A percentile compares a stretch with the other conserved stretches of the same genome.
These are phyloP conservation scores for Drosophila hamatofila DNA, from an alignment of 2,888 invertebrate genomes.

Conservation along the genomic window DNA sequence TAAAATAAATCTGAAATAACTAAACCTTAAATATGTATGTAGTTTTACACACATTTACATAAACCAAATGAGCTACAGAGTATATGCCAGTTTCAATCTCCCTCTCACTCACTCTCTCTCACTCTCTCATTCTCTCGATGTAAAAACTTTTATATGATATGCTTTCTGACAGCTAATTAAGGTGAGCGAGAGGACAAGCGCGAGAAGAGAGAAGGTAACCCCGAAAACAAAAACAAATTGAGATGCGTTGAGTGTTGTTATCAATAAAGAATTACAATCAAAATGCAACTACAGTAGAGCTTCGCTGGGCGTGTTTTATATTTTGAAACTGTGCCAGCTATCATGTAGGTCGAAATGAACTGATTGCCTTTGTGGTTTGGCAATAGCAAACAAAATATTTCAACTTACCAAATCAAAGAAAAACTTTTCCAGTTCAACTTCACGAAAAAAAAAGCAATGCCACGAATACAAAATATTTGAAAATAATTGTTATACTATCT, in stretches of 20 bases:
- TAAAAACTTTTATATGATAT: slow-evolving; percentile 16
- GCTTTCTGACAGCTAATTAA: slow-evolving; percentile 54
- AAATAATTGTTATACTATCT: neutral
- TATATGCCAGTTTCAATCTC: neutral
- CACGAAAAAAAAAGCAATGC: neutral
- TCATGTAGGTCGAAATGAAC: slow-evolving; percentile 24
- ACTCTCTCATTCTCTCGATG: neutral
- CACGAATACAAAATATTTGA: neutral
- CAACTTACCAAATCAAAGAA: slow-evolving; percentile 3
- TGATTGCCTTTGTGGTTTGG: slow-evolving; percentile 9
- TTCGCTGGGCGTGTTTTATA: slow-evolving; percentile 17
- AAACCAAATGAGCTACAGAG: neutral
- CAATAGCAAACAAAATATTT: slow-evolving; percentile 13
- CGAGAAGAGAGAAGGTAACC: slow-evolving; percentile 1
- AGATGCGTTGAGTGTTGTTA: slow-evolving; percentile 47
- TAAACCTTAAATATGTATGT: neutral
- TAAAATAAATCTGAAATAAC: neutral
- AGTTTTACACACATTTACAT: neutral
- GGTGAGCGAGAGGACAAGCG: slow-evolving; percentile 6
- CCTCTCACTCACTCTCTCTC: neutral
- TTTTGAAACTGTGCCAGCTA: slow-evolving; percentile 16
- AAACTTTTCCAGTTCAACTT: neutral
- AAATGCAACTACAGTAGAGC: slow-evolving; percentile 50
- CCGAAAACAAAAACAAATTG: slow-evolving; percentile 18
- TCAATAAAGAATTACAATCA: slow-evolving; percentile 45